Percentiles rank a stretch among this genome's conserved stretches.
These are phyloP conservation scores for Potamilus streckersoni DNA, from an alignment of 1,140 invertebrate species.

Conservation along the genomic window DNA sequence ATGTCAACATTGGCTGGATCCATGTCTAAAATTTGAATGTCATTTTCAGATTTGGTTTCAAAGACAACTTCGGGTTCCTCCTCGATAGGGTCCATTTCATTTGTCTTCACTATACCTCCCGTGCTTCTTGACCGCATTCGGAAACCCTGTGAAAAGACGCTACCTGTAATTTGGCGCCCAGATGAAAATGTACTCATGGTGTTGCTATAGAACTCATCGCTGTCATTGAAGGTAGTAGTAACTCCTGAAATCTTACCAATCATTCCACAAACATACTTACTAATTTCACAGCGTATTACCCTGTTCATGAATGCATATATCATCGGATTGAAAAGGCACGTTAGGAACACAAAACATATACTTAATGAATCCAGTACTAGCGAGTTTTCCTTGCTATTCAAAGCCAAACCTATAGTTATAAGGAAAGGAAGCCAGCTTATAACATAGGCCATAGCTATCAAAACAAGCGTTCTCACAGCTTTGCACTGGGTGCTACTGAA, in stretches of 20 bases:
- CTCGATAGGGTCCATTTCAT: constrained; percentile 19
- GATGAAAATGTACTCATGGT: constrained; percentile 18
- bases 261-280: constrained; percentile 1
- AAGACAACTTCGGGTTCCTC: constrained; percentile 7
- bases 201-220: constrained; percentile 9
- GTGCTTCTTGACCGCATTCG: constrained; percentile 2
- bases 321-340: constrained; percentile 20
- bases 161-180: background rate
- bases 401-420: background rate
- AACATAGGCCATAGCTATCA: constrained; percentile 20
- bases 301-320: constrained; percentile 35
- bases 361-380: constrained; percentile 3
- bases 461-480: constrained; percentile 23
- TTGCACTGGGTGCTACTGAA: constrained; percentile 13
- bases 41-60: too few relatives aligned
- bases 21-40: too few relatives aligned
- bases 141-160: background rate
- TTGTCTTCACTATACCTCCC: background rate
- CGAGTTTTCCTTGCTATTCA: background rate
- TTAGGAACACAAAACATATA: constrained; percentile 17
- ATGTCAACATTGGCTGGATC: too few relatives aligned
- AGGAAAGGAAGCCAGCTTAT: constrained; percentile 24
- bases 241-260: background rate
- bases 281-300: constrained; percentile 14
- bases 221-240: constrained; percentile 1